Conservation (phyloP, 2,797 vertebrate genomes). For the Dermochelys coriacea region DNA sequence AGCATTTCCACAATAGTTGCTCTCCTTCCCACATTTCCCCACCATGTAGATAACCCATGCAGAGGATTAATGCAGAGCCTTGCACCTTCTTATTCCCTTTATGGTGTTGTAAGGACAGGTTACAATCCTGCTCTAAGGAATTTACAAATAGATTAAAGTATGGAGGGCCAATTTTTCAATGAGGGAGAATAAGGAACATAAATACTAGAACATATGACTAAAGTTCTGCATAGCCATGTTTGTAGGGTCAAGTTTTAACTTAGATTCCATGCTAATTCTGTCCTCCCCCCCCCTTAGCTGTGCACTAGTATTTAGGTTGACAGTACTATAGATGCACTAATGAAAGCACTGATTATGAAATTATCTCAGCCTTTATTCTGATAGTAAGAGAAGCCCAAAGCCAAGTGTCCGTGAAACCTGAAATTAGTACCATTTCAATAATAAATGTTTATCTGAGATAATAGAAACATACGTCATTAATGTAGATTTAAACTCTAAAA, state of each 20-base stretch:
- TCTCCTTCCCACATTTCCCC: background rate
- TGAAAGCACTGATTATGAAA: background rate
- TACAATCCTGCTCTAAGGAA: background rate
- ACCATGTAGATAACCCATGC: background rate
- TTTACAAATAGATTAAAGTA: background rate
- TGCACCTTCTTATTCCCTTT: background rate
- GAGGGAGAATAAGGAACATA: background rate
- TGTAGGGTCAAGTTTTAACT: background rate
- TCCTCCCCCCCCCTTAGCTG: background rate
- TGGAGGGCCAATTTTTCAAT: background rate
- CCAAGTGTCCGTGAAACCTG: background rate
- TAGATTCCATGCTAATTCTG: background rate
- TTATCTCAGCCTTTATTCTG: background rate
- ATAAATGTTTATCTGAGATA: fast-evolving
- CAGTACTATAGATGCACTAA: background rate
- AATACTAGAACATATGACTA: background rate
- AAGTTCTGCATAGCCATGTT: background rate
- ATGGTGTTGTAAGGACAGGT: background rate
- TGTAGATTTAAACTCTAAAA: fast-evolving
- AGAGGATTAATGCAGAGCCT: background rate
- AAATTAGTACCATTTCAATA: fast-evolving
- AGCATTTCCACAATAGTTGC: background rate
- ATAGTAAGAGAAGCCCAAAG: background rate
- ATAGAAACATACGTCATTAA: fast-evolving
- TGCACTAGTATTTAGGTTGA: background rate